phyloP scores from a whole-genome alignment of 37 sponge, comb jelly and placozoan genomes.

The Cliona cf. orientalis region DNA sequence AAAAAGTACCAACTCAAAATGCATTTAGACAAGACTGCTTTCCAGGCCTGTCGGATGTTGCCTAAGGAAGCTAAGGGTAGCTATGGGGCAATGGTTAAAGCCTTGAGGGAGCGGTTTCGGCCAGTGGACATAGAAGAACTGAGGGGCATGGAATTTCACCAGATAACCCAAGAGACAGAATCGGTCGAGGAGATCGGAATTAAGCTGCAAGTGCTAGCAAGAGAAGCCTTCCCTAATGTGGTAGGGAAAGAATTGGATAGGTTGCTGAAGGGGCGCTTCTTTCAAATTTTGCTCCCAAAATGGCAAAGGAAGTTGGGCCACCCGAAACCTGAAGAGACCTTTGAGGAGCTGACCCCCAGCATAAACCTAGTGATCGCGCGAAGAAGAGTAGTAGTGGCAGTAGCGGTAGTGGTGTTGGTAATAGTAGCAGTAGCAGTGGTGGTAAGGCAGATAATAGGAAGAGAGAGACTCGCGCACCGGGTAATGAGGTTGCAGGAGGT shows the following conservation, averaged over 20 bases:
- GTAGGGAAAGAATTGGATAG: constrained; percentile 21
- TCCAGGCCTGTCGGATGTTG: background rate
- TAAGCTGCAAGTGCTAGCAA: constrained; percentile 15
- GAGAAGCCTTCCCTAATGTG: constrained; percentile 12
- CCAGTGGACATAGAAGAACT: constrained; percentile 31
- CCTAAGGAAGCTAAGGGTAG: background rate
- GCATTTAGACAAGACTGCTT: too few species aligned
- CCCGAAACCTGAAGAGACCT: constrained; percentile 26
- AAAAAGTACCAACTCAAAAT: background rate
- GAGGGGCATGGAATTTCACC: constrained; percentile 18
- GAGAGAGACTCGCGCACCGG: too few species aligned
- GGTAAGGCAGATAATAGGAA: too few species aligned
- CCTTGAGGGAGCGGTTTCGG: background rate
- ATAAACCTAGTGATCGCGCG: too few species aligned
- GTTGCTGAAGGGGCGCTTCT: constrained; percentile 18
- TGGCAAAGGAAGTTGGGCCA: constrained; percentile 22
- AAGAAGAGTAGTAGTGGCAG: too few species aligned
- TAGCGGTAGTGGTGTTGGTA: too few species aligned
- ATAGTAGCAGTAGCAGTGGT: too few species aligned
- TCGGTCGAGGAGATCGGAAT: background rate
- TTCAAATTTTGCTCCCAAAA: constrained; percentile 21
- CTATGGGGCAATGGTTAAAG: background rate
- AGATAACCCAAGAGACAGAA: constrained; percentile 5
- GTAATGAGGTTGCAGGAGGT: too few species aligned
- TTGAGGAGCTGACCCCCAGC: constrained; percentile 24